These are phyloP conservation scores for Ciona savignyi DNA, from an alignment of 23 tunicate genomes.

Conservation along the genomic window DNA sequence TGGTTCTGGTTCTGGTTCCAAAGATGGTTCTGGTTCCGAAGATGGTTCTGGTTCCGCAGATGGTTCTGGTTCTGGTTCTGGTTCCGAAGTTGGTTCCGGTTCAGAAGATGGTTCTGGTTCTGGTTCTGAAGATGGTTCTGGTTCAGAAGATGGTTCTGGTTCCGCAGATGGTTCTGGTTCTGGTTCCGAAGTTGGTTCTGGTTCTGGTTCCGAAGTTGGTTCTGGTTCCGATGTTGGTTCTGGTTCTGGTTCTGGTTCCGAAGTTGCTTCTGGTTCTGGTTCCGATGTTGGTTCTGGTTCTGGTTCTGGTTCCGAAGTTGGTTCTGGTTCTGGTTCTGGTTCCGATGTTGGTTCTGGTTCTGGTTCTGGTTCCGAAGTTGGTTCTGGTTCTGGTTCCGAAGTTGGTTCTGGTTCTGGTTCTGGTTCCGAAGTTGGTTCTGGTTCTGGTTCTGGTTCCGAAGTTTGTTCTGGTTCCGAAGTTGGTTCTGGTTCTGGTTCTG, in stretches of 20 bases:
- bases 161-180: constrained; percentile 19
- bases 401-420: constrained; percentile 8
- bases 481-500: constrained; percentile 11
- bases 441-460: not conserved
- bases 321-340: constrained; percentile 21
- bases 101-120: not conserved
- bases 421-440: constrained; percentile 10
- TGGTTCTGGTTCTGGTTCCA: constrained; percentile 15
- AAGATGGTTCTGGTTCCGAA: constrained; percentile 2
- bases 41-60: constrained; percentile 18
- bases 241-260: not conserved
- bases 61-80: constrained; percentile 13
- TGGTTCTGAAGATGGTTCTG: constrained; percentile 11
- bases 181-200: no score
- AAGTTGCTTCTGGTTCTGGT: not conserved
- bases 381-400: constrained; percentile 10
- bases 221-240: not conserved
- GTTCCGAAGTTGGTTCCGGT: constrained; percentile 6
- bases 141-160: constrained; percentile 12
- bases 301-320: not conserved
- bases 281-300: not conserved
- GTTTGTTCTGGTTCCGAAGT: constrained; percentile 10
- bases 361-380: not conserved
- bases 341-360: constrained; percentile 2
- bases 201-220: constrained; percentile 1